Conservation (phyloP, 2,113 vertebrate genomes). For the Opisthocomus hoazin region DNA sequence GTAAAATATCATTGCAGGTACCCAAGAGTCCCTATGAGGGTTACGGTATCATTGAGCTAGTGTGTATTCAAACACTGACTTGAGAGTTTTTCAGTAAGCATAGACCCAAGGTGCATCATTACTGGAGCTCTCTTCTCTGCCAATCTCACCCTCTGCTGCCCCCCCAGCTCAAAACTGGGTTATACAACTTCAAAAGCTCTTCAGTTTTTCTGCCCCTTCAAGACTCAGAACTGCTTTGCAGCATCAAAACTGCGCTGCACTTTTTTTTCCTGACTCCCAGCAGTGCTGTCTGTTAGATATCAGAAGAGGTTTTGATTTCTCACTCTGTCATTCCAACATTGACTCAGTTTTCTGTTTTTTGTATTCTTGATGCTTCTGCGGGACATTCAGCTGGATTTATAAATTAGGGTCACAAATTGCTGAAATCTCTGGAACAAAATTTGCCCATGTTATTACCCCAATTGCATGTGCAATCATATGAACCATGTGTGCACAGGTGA, state of each 20-base stretch:
- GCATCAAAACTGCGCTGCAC: not conserved
- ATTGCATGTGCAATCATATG: not conserved
- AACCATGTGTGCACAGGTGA: not conserved
- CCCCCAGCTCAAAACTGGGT: not conserved
- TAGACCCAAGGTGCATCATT: not conserved
- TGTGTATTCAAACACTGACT: not conserved
- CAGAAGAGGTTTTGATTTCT: slow-evolving; percentile 5
- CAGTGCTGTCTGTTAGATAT: not conserved
- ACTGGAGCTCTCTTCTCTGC: not conserved
- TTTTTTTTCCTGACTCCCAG: not conserved
- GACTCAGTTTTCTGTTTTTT: not conserved
- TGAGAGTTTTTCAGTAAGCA: not conserved
- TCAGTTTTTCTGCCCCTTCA: not conserved
- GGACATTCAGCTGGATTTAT: not conserved
- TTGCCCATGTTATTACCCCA: not conserved
- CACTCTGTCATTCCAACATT: not conserved
- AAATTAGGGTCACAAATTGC: not conserved
- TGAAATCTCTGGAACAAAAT: slow-evolving; percentile 11
- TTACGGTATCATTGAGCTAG: accelerated
- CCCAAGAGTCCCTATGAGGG: not conserved
- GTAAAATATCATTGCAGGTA: not conserved
- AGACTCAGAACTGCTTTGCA: not conserved
- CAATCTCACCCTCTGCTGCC: not conserved
- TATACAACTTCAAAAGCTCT: not conserved
- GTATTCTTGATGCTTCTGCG: not conserved